Conservation (phyloP, 2,113 vertebrate genomes). For the Menura novaehollandiae region DNA sequence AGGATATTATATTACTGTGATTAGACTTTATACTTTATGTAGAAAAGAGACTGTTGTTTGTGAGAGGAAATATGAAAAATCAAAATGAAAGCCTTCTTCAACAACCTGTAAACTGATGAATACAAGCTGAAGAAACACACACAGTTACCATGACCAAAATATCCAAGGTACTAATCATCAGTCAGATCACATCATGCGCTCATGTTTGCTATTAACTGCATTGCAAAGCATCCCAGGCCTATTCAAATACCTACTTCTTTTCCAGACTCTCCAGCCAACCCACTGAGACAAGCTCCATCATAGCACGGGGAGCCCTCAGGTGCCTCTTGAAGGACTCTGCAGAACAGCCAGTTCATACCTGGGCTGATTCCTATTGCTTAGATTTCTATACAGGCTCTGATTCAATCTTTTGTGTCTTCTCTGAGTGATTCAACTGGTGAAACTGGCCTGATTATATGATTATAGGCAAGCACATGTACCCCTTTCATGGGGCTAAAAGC, state of each 20-base stretch:
- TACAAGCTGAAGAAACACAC: not conserved
- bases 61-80: not conserved
- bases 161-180: not conserved
- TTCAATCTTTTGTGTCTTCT: not conserved
- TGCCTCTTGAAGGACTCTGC: slow-evolving; percentile 9
- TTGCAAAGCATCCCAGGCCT: not conserved
- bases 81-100: not conserved
- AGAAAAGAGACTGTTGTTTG: not conserved
- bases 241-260: not conserved
- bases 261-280: not conserved
- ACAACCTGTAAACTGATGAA: not conserved
- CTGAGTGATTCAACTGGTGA: not conserved
- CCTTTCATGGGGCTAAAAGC: not conserved
- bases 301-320: not conserved
- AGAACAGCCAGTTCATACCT: not conserved
- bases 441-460: not conserved
- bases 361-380: not conserved
- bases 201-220: slow-evolving; percentile 19
- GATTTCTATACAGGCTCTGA: not conserved
- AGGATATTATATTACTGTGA: not conserved
- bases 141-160: not conserved
- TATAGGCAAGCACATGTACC: not conserved
- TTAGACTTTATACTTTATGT: not conserved
- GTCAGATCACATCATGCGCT: not conserved
- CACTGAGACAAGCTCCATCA: not conserved